A percentile compares a stretch with the other conserved stretches of the same genome.
phyloP scores from a whole-genome alignment of 1,140 invertebrate genomes.

The Ips typographus region DNA sequence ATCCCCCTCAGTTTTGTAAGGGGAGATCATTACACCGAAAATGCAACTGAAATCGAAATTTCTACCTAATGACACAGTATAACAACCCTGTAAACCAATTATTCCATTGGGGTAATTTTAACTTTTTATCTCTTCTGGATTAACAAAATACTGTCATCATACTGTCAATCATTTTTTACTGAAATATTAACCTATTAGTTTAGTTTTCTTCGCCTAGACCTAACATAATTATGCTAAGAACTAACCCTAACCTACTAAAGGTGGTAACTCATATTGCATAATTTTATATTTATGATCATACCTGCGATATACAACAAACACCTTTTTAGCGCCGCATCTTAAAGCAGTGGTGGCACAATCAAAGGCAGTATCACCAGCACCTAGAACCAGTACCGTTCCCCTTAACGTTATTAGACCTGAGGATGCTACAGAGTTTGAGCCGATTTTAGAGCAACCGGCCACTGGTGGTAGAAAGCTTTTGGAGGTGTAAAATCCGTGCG shows the following conservation, averaged over 20 bases:
- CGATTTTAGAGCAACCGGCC: conserved; percentile 81
- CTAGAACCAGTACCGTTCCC: conserved; percentile 91
- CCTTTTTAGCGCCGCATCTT: conserved; percentile 88
- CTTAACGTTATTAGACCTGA: conserved; percentile 68
- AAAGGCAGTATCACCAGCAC: conserved; percentile 97
- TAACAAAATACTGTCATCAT: no score
- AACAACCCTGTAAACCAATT: no score
- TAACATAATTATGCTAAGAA: no score
- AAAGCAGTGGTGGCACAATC: conserved; percentile 98
- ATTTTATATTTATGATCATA: not conserved
- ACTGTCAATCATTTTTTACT: no score
- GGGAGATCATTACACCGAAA: no score
- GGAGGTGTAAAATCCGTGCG: conserved; percentile 93
- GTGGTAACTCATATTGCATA: no score
- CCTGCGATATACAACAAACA: conserved; percentile 86
- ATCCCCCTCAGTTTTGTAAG: no score
- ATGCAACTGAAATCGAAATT: no score
- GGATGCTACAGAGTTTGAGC: conserved; percentile 65
- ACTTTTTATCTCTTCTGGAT: no score
- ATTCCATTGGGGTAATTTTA: no score
- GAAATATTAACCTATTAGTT: not conserved
- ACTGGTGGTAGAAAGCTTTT: conserved; percentile 92
- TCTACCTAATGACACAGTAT: no score
- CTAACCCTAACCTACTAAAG: no score
- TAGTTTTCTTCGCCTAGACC: not conserved